These are phyloP conservation scores for Sylvilagus floridanus DNA, from an alignment of 2,797 vertebrate species.

Conservation along the genomic window DNA sequence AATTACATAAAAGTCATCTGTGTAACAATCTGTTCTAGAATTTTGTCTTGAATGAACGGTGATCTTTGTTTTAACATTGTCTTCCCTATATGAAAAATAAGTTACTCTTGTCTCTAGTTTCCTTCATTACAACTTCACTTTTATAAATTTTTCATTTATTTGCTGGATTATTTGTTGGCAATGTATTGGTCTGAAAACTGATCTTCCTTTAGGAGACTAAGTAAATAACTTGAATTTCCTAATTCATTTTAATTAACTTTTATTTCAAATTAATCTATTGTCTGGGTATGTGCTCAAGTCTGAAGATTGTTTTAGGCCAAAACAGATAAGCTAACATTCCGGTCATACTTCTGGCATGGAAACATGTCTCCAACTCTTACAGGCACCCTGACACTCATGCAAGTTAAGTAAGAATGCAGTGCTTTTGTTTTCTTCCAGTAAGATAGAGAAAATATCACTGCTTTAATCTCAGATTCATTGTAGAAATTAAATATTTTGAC, in stretches of 20 bases:
- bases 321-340: not conserved
- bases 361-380: not conserved
- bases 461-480: not conserved
- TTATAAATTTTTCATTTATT: not conserved
- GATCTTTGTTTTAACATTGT: slow-evolving; percentile 31
- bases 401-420: not conserved
- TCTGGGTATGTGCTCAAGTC: not conserved
- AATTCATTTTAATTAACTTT: not conserved
- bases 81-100: not conserved
- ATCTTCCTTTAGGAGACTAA: not conserved
- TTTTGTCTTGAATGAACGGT: slow-evolving; percentile 46
- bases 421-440: not conserved
- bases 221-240: not conserved
- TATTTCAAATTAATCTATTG: not conserved
- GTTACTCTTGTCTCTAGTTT: slow-evolving; percentile 12
- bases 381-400: not conserved
- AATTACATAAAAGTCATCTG: slow-evolving; percentile 57
- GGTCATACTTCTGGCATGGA: not conserved
- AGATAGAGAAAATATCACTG: not conserved
- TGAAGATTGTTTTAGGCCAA: not conserved
- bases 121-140: slow-evolving; percentile 1
- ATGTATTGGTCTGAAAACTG: not conserved
- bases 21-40: slow-evolving; percentile 38
- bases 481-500: not conserved
- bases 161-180: not conserved